Conservation (phyloP, 2,113 vertebrate species). For the Vidua macroura region DNA sequence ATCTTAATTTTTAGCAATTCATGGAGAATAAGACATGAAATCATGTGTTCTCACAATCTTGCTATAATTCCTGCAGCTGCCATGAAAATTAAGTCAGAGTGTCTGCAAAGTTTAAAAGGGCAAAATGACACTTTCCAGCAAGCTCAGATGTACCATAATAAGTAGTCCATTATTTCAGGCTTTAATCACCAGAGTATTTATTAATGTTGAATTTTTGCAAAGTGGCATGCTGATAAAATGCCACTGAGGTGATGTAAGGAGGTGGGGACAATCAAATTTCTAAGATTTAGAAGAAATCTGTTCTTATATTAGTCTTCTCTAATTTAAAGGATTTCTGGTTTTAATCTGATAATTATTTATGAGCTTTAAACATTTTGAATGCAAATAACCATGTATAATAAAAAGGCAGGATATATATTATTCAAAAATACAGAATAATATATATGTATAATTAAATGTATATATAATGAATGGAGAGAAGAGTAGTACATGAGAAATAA, state of each 20-base stretch:
- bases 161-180: background rate
- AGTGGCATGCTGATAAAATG: background rate
- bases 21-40: background rate
- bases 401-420: background rate
- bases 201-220: background rate
- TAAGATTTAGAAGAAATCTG: background rate
- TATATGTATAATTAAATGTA: background rate
- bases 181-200: background rate
- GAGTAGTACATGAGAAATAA: background rate
- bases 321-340: background rate
- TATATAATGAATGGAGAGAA: background rate
- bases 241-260: background rate
- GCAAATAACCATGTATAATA: background rate
- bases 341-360: background rate
- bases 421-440: background rate
- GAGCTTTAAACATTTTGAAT: background rate
- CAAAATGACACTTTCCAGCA: background rate
- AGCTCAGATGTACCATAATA: background rate
- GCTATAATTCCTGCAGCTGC: background rate
- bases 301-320: background rate
- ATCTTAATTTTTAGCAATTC: background rate
- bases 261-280: background rate
- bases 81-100: background rate
- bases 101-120: background rate
- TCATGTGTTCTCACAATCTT: background rate